These are phyloP conservation scores for Drosophila mettleri DNA, from an alignment of 2,888 invertebrate genomes.

Conservation along the genomic window DNA sequence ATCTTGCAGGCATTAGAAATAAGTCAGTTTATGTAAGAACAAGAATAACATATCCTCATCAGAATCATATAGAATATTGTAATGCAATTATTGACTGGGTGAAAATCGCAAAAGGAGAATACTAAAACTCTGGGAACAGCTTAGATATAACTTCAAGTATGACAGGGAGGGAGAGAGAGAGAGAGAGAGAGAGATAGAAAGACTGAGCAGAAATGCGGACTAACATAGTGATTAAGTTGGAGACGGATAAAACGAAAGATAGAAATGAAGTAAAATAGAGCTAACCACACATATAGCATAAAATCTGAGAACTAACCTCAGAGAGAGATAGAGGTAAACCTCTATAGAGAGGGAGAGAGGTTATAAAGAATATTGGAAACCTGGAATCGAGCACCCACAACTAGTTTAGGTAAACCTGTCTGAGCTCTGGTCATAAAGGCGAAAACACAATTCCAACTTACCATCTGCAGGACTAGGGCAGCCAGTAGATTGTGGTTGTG, in stretches of 20 bases:
- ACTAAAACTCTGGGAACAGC: background rate
- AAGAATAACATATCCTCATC: background rate
- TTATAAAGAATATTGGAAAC: too few relatives aligned
- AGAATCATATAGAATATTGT: background rate
- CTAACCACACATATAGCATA: background rate
- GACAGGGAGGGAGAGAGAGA: too few relatives aligned
- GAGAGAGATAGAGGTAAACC: background rate
- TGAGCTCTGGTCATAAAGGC: background rate
- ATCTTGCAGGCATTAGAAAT: background rate
- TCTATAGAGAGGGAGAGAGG: background rate
- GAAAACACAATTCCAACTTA: conserved; percentile 3
- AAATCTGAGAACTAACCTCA: background rate
- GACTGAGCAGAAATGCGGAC: too few relatives aligned
- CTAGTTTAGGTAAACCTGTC: background rate
- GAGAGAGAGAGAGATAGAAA: background rate
- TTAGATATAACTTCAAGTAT: background rate
- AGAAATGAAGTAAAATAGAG: background rate
- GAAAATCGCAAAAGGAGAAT: background rate
- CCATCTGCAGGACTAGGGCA: conserved; percentile 36
- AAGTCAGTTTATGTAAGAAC: background rate
- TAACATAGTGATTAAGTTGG: too few relatives aligned
- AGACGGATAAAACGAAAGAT: background rate
- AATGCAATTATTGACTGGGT: background rate
- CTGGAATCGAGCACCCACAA: background rate
- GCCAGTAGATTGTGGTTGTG: conserved; percentile 6